Evolutionary conservation across 2,888 invertebrate species (phyloP).

Genomic region (Melinopterus prodromus): DNA sequence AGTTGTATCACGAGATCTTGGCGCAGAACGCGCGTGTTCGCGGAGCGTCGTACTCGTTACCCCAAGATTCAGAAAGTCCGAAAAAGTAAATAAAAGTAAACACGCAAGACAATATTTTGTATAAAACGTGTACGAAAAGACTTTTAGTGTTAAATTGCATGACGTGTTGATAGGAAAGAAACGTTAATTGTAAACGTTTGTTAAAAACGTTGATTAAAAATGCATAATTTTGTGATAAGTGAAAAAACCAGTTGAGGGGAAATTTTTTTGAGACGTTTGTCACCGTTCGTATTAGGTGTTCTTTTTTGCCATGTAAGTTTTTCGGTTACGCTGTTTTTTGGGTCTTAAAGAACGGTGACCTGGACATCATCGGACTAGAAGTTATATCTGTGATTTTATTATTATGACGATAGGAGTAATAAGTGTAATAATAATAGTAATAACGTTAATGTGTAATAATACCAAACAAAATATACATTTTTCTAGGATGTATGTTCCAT

Average conservation of each 20-base stretch:
- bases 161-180: neutral
- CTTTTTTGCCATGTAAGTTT: neutral
- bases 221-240: neutral
- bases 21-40: constrained; percentile 54
- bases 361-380: neutral
- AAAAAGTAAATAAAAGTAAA: constrained; percentile 12
- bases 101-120: neutral
- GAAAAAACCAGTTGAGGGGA: neutral
- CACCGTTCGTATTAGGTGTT: neutral
- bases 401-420: neutral
- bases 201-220: neutral
- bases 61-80: constrained; percentile 26
- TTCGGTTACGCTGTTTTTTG: neutral
- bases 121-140: neutral
- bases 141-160: neutral
- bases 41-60: constrained; percentile 49
- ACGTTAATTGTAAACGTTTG: too few relatives aligned
- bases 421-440: neutral
- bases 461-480: neutral
- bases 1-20: constrained; percentile 65
- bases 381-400: constrained; percentile 4
- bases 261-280: neutral
- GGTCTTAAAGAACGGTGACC: neutral
- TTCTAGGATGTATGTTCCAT: neutral
- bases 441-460: neutral